Evolutionary conservation across 2,888 invertebrate genomes (phyloP), one percentile per base, ranked within the genome.

Genomic region (Oligia fasciuncula): DNA sequence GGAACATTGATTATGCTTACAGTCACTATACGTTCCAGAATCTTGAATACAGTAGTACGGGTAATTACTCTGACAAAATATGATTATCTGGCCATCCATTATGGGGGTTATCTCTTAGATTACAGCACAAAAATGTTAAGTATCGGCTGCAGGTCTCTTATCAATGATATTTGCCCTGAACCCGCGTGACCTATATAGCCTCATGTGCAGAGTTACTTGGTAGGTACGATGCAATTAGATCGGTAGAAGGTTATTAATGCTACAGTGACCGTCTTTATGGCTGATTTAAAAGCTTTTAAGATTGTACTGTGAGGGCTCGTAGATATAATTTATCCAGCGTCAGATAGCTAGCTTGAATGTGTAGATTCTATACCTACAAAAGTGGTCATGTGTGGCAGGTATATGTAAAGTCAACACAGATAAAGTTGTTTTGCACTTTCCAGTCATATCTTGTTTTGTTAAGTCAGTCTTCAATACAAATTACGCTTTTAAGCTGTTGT

Each of bases 41-140:
- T 82, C 82, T 23, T 67, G 57, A 43, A 72, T 46, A 76, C 65
- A 17, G 23, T 13, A 46, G 35, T 66, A 71, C 3, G 2, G 49
- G 13, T 40, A 40, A 57, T 62, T 51, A 57, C 71, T 68, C 2
- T 19, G 51, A 76, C 81, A 85, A 84, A 40, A 29, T n/a, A 35
- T 66, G 79, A 76, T 83, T 79, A 85, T 83, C 79, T 83, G 84
- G 73, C 1, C 62, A 63, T 66, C 57, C 66, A 76, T 60, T 81
- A n/a, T 43, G 1, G 71, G 19, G 71, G 79, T 76, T 79, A 83
- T 76, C 79, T 43, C 1, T 40, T 62, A 79, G 68, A 83, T 76
- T 83, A 83, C 0, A 76, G 49, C 71, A 62, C 87, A 83, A 79
- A 85, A 79, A 85, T 85, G 76, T 85, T 76, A 79, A 79, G 6